Percentiles rank a stretch among this genome's conserved stretches.
Conservation (phyloP, 2,797 vertebrate genomes). For the Mycteria americana region DNA sequence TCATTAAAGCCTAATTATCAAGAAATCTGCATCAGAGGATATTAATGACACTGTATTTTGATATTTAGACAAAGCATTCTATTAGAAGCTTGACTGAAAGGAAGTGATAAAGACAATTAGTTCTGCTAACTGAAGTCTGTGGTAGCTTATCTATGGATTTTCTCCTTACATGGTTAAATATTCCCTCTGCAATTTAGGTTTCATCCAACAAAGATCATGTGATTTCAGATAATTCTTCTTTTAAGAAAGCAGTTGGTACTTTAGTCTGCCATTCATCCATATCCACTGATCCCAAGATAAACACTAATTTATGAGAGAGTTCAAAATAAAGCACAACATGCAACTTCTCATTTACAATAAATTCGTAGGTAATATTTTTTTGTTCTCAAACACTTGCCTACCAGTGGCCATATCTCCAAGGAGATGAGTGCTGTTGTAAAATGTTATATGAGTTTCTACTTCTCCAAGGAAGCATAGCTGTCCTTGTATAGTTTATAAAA, state of each 20-base stretch:
- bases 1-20: not conserved
- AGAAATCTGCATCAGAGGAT: slow-evolving; percentile 5
- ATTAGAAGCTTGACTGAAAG: slow-evolving; percentile 19
- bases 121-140: slow-evolving; percentile 42
- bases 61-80: slow-evolving; percentile 32
- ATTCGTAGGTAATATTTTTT: slow-evolving; percentile 28
- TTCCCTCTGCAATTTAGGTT: slow-evolving; percentile 65
- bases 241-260: slow-evolving; percentile 60
- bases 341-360: slow-evolving; percentile 50
- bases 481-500: not conserved
- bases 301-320: slow-evolving; percentile 64
- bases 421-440: slow-evolving; percentile 17
- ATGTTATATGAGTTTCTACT: not conserved
- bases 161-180: slow-evolving; percentile 67
- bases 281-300: slow-evolving; percentile 66
- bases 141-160: slow-evolving; percentile 69
- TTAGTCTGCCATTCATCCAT: slow-evolving; percentile 58
- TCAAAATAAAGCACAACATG: slow-evolving; percentile 65
- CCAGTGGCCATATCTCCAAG: not conserved
- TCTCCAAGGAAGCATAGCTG: not conserved
- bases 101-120: slow-evolving; percentile 59
- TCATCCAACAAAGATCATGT: slow-evolving; percentile 65
- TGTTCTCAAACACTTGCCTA: not conserved
- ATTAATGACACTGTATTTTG: slow-evolving; percentile 24
- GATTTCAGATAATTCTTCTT: slow-evolving; percentile 69